Evolutionary conservation across 2,113 vertebrate species (phyloP).

Genomic region (Tauraco erythrolophus): DNA sequence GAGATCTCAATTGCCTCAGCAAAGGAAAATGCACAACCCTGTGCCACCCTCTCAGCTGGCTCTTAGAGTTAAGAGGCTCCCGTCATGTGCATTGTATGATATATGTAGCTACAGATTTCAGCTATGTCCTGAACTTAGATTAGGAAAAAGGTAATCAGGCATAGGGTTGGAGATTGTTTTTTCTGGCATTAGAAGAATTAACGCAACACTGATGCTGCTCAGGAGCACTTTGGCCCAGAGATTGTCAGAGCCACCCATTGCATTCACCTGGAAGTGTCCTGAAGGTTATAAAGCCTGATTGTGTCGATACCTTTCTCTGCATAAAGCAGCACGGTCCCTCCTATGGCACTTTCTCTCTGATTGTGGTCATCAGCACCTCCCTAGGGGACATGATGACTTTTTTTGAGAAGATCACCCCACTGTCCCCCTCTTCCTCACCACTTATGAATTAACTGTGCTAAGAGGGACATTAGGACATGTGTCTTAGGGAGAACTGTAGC

Average conservation of each 20-base stretch:
- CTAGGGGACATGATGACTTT: fast-evolving
- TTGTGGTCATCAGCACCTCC: not conserved
- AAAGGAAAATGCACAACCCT: not conserved
- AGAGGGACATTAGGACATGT: not conserved
- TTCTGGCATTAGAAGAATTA: not conserved
- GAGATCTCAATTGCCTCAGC: not conserved
- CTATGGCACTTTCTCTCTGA: fast-evolving
- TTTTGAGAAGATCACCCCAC: not conserved
- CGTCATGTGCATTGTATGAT: no score
- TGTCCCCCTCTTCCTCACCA: not conserved
- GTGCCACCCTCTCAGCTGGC: fast-evolving
- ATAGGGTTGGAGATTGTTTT: not conserved
- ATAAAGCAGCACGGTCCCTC: not conserved
- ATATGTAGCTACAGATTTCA: not conserved
- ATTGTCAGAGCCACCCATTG: not conserved
- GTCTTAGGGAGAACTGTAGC: not conserved
- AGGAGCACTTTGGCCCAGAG: not conserved
- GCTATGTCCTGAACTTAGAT: not conserved
- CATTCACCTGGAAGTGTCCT: not conserved
- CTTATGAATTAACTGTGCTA: not conserved
- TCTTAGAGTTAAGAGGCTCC: not conserved
- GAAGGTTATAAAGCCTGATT: not conserved
- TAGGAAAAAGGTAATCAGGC: not conserved
- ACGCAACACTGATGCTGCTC: not conserved
- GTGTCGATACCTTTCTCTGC: not conserved